Evolutionary conservation across 2,797 vertebrate species (phyloP).

Genomic region (Fistularia tabacaria): DNA sequence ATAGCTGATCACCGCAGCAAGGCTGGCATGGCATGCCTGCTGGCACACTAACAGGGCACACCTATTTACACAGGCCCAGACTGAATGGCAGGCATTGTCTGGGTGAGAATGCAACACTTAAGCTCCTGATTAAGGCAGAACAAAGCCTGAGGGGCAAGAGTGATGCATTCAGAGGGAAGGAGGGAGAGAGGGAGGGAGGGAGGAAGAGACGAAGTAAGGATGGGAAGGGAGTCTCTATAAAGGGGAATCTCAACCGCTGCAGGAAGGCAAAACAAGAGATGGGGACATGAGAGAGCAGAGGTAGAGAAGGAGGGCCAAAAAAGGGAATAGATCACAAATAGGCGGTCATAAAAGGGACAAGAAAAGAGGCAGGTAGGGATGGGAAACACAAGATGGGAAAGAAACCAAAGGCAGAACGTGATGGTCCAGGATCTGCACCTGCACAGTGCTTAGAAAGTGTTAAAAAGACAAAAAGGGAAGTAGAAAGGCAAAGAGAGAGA

Average conservation of each 20-base stretch:
- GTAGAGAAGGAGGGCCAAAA: constrained; percentile 10
- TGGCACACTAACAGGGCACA: constrained; percentile 68
- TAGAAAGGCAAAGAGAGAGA: constrained; percentile 22
- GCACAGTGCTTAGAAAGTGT: too few species aligned
- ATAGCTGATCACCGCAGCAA: constrained; percentile 50
- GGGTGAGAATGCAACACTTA: constrained; percentile 73
- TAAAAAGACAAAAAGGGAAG: too few species aligned
- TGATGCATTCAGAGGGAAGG: constrained; percentile 53
- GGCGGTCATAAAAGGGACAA: constrained; percentile 23
- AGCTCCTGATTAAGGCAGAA: constrained; percentile 73
- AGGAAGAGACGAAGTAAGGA: constrained; percentile 35
- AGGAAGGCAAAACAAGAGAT: constrained; percentile 36
- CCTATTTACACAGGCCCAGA: constrained; percentile 69
- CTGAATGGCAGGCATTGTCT: constrained; percentile 70
- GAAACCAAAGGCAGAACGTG: too few species aligned
- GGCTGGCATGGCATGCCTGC: constrained; percentile 62
- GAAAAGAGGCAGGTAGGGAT: constrained; percentile 8
- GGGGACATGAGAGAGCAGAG: constrained; percentile 17
- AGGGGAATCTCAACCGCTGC: constrained; percentile 52
- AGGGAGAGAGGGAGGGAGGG: constrained; percentile 25
- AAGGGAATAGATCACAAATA: constrained; percentile 29
- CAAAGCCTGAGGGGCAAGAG: constrained; percentile 67
- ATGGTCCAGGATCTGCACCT: too few species aligned
- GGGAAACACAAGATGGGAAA: too few species aligned
- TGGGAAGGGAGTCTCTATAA: constrained; percentile 44